A percentile compares a stretch with the other conserved stretches of the same genome.
phyloP scores from a whole-genome alignment of 1,140 invertebrate genomes.

The Pseudomyrmex pallidus region DNA sequence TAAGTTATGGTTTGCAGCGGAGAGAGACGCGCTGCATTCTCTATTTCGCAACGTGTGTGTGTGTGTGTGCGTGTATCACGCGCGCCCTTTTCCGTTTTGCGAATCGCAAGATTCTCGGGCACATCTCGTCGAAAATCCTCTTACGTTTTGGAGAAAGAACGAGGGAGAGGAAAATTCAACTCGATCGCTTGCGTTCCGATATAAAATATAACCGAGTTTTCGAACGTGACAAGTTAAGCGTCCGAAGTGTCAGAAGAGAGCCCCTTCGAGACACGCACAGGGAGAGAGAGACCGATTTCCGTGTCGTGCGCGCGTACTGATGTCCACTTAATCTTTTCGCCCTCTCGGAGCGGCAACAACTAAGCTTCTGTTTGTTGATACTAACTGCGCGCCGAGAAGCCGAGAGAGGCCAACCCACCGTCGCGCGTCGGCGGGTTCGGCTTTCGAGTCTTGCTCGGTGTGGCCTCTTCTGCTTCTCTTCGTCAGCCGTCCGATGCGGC shows the following conservation, averaged over 20 bases:
- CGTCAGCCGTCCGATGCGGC: slow-evolving; percentile 41
- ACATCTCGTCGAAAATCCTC: no score
- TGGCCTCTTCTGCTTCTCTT: slow-evolving; percentile 44
- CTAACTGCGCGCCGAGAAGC: slow-evolving; percentile 61
- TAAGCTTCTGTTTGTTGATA: slow-evolving; percentile 76
- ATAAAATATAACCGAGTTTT: no score
- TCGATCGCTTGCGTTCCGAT: no score
- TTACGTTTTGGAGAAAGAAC: no score
- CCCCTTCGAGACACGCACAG: background rate
- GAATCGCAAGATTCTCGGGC: background rate
- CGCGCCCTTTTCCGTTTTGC: slow-evolving; percentile 15
- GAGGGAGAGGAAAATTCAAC: no score
- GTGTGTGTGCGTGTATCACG: no score
- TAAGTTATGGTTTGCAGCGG: slow-evolving; percentile 75
- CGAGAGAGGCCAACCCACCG: slow-evolving; percentile 53
- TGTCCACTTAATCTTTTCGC: slow-evolving; percentile 54
- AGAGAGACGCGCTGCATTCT: slow-evolving; percentile 56
- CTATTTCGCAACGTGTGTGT: slow-evolving; percentile 7
- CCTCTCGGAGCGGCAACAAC: slow-evolving; percentile 69
- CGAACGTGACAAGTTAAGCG: no score
- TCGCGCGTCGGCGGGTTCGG: slow-evolving; percentile 72
- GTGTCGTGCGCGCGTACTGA: slow-evolving; percentile 33
- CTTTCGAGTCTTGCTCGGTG: slow-evolving; percentile 61
- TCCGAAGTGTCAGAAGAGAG: background rate
- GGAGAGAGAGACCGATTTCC: slow-evolving; percentile 11